Evolutionary conservation across 2,113 vertebrate species (phyloP).

Genomic region (Phrynocephalus versicolor): DNA sequence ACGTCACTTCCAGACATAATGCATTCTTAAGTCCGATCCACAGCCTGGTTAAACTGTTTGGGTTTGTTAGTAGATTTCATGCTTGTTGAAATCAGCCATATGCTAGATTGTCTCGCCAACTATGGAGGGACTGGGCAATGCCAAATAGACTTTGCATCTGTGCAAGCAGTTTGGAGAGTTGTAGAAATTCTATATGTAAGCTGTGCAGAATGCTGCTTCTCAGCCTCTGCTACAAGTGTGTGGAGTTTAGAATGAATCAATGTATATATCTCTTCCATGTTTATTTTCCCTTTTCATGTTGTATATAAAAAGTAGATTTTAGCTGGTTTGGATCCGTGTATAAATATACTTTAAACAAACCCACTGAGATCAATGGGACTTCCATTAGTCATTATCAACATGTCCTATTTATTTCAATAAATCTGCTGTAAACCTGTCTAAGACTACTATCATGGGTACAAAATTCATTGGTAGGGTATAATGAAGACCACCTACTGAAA

Average conservation of each 20-base stretch:
- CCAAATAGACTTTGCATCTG: background rate
- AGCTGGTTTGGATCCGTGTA: background rate
- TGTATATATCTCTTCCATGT: background rate
- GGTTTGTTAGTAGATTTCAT: background rate
- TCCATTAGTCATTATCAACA: background rate
- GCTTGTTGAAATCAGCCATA: background rate
- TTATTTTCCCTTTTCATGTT: background rate
- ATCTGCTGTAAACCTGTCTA: background rate
- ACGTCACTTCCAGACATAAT: slow-evolving; percentile 16
- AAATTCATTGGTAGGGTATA: no score
- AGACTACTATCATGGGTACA: no score
- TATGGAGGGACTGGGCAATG: background rate
- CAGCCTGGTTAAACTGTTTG: background rate
- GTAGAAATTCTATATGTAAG: background rate
- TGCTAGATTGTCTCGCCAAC: background rate
- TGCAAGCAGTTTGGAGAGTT: background rate
- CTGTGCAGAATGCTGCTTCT: background rate
- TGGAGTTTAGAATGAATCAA: background rate
- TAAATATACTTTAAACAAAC: background rate
- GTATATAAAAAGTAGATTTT: background rate
- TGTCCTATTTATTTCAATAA: background rate
- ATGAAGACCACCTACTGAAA: no score
- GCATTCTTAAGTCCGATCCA: slow-evolving; percentile 11
- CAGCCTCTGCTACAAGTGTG: background rate
- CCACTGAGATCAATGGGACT: background rate